These are phyloP conservation scores for Clinocottus analis DNA, from an alignment of 2,113 vertebrate species.

Conservation along the genomic window DNA sequence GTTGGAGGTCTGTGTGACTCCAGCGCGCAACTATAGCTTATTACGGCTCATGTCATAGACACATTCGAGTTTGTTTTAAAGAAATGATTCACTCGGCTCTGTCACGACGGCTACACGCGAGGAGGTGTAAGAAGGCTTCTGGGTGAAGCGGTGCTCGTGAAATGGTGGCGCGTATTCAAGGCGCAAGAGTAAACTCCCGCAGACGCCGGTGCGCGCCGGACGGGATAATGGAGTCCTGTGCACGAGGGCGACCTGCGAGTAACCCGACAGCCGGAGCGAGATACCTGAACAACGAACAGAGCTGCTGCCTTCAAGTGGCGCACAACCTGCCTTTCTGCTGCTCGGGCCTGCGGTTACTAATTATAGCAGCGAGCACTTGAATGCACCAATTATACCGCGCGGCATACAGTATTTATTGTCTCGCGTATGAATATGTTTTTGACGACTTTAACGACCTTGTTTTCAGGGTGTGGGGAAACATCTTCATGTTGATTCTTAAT, in stretches of 20 bases:
- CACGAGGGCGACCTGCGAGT: conserved; percentile 78
- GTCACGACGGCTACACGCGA: conserved; percentile 29
- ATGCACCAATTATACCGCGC: conserved; percentile 72
- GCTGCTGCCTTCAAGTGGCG: conserved; percentile 81
- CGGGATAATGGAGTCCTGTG: conserved; percentile 75
- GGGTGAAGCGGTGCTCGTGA: conserved; percentile 2
- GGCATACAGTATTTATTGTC: conserved; percentile 70
- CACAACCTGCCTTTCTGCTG: conserved; percentile 76
- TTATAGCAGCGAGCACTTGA: conserved; percentile 80
- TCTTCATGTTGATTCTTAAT: neutral
- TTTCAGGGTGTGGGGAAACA: neutral
- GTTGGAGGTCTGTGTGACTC: conserved; percentile 64
- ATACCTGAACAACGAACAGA: conserved; percentile 80
- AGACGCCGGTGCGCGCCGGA: conserved; percentile 18
- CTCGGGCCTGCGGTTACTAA: conserved; percentile 77
- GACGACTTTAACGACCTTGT: conserved; percentile 7
- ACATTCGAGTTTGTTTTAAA: conserved; percentile 28
- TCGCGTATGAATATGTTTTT: conserved; percentile 42
- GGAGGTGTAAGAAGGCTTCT: conserved; percentile 45
- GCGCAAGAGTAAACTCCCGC: conserved; percentile 6
- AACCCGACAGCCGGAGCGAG: conserved; percentile 83
- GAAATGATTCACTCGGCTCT: conserved; percentile 40
- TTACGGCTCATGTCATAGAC: conserved; percentile 64
- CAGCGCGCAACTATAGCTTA: conserved; percentile 74
- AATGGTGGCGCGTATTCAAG: conserved; percentile 13